Base-by-base conservation (phyloP, 2,113 vertebrate species). In the Actenoides hombroni region DNA sequence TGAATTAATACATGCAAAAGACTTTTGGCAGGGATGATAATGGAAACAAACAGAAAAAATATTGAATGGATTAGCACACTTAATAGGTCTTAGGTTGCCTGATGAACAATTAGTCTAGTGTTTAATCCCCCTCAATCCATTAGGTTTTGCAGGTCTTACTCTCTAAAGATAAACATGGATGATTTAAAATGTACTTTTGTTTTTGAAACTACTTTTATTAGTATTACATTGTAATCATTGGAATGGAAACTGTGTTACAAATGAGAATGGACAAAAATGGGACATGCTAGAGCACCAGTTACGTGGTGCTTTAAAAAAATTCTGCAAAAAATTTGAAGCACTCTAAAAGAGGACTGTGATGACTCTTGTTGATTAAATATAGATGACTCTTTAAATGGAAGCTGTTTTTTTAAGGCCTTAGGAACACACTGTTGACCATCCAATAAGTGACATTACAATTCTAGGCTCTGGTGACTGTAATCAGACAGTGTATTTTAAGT, bases 51-150 rank as follows among this genome's bases (percentile, higher is more conserved):
- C 39, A 87, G 56, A 65, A 93, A 88, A 96, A 93, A 83, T 74
- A 92, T 37, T 88, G 87, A 91, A 92, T 54, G 70, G 79, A 97
- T 97, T 97, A 95, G 23, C 64, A 84, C 48, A 77, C 24, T 39
- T 91, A 95, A 94, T 94, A 65, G 2, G 75, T 88, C 87, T 96
- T 95, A 94, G 40, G 76, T 87, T 97, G 83, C 37, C 82, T 97
- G 96, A 97, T 96, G 83, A 95, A 95, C 91, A 96, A 97, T 95
- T 95, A 96, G 88, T 33, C 78, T 80, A 44, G 21, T 64, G 42
- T 86, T 96, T 96, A 97, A 97, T 95, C 86, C 88, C 67, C 24
- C 57, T 92, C 24, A 14, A 93, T 94, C 68, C 93, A 91, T 91
- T 96, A 0, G 0, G 48, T 26, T 73, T 83, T 93, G 53, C 39